Evolutionary conservation across 2,113 vertebrate genomes (phyloP).

Genomic region (Aegotheles bennettii): DNA sequence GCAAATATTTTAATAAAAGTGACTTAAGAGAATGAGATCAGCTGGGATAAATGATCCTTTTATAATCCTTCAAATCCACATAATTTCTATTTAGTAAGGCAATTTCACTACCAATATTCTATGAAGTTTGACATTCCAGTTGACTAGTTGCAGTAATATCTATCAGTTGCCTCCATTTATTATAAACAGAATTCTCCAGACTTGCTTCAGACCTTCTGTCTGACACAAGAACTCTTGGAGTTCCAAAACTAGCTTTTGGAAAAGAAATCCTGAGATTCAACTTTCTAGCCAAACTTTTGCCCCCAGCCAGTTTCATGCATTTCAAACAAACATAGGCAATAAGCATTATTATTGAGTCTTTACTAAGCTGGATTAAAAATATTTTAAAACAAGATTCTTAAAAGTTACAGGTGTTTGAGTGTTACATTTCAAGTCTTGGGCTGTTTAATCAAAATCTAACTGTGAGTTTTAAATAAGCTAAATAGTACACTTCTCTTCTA

Average conservation of each 20-base stretch:
- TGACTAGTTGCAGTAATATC: slow-evolving; percentile 6
- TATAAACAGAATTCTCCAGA: background rate
- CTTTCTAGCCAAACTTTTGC: background rate
- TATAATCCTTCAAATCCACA: slow-evolving; percentile 39
- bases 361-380: background rate
- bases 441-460: background rate
- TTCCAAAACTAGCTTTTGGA: background rate
- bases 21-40: background rate
- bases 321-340: background rate
- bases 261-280: background rate
- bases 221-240: background rate
- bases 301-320: background rate
- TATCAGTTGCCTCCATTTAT: background rate
- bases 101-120: background rate
- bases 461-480: background rate
- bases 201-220: background rate
- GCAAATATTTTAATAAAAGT: slow-evolving; percentile 20
- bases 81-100: slow-evolving; percentile 28
- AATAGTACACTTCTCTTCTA: background rate
- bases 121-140: background rate
- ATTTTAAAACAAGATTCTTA: background rate
- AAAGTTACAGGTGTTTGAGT: background rate
- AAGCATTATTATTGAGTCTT: background rate
- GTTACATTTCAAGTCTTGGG: background rate
- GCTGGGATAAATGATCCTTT: slow-evolving; percentile 24